Base-by-base conservation (phyloP, 2,888 invertebrate genomes). In the Syritta pipiens region DNA sequence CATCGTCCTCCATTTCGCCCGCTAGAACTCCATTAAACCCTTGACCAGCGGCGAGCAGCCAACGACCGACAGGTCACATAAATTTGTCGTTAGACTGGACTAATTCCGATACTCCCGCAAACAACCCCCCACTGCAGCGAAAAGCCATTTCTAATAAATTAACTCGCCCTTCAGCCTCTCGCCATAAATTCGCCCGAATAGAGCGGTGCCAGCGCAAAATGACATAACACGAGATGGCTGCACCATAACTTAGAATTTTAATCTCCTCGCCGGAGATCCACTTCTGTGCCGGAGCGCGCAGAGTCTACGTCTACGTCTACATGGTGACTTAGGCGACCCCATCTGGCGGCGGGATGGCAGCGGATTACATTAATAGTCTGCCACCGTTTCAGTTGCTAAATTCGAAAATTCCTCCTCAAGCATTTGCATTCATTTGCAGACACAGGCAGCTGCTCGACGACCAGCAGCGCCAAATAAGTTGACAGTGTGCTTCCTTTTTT, bases 361-460 rank as follows among this genome's bases (percentile, higher is more conserved):
- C 30, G 74, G 79, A 79, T 79, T 79, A 79, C 68, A 67, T 60
- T 79, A 74, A 79, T 79, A 60, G 79, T 74, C 74, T 62, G 79
- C 74, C 79, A 57, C 74, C 46, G 74, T 67, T 65, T 79, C 37
- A 42, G 40, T 46, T 71, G 53, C 17, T 51, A 3, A 32, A 53
- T 42, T 65, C 20, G 22, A 63, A 46, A 46, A 26, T 57, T 32
- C 59, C 48, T 72, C 51, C 51, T 49, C 51, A 72, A 68, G 74
- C 67, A 53, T 53, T 60, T 77, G 55, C 59, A 55, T 67, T 30
- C 67, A 37, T 28, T 19, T 60, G 5, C 24, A 53, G 22, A 46
- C 46, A 7, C 59, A 68, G 40, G 37, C 37, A 37, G 19, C 37
- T n/a, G n/a, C n/a, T n/a, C 14, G 17, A 7, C 37, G 4, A 9